phyloP scores from a whole-genome alignment of 2,797 vertebrate species.

The Aldrovandia affinis region DNA sequence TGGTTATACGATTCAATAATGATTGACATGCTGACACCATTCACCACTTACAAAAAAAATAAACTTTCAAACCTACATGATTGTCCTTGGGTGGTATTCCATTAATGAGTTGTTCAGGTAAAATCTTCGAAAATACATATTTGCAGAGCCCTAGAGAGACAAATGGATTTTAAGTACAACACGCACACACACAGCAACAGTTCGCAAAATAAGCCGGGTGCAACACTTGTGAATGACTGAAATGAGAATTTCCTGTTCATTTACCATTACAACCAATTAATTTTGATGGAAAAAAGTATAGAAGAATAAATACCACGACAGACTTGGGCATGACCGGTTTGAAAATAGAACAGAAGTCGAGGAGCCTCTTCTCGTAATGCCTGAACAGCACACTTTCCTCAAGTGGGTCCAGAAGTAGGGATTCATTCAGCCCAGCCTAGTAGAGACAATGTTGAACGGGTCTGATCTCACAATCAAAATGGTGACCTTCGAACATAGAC shows the following conservation, averaged over 20 bases:
- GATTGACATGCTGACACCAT: neutral
- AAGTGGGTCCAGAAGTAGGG: slow-evolving; percentile 74
- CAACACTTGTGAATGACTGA: too few relatives aligned
- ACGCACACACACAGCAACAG: too few relatives aligned
- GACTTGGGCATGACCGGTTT: slow-evolving; percentile 93
- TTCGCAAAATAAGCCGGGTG: neutral
- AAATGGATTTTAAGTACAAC: slow-evolving; percentile 29
- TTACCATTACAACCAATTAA: too few relatives aligned
- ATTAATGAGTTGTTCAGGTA: slow-evolving; percentile 96
- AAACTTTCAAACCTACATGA: slow-evolving; percentile 83
- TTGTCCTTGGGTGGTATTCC: slow-evolving; percentile 94
- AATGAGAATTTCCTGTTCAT: too few relatives aligned
- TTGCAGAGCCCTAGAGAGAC: slow-evolving; percentile 84
- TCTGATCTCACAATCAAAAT: neutral
- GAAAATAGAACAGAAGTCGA: slow-evolving; percentile 89
- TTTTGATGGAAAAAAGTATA: neutral
- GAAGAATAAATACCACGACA: slow-evolving; percentile 79
- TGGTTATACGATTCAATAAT: neutral
- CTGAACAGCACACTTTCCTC: slow-evolving; percentile 88
- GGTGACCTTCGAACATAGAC: too few relatives aligned
- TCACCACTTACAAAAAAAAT: neutral
- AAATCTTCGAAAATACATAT: slow-evolving; percentile 96
- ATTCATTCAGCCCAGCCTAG: slow-evolving; percentile 72
- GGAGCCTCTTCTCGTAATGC: slow-evolving; percentile 88
- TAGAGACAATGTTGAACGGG: neutral